Evolutionary conservation across 2,888 invertebrate genomes (phyloP).

Genomic region (Oscheius sp.): DNA sequence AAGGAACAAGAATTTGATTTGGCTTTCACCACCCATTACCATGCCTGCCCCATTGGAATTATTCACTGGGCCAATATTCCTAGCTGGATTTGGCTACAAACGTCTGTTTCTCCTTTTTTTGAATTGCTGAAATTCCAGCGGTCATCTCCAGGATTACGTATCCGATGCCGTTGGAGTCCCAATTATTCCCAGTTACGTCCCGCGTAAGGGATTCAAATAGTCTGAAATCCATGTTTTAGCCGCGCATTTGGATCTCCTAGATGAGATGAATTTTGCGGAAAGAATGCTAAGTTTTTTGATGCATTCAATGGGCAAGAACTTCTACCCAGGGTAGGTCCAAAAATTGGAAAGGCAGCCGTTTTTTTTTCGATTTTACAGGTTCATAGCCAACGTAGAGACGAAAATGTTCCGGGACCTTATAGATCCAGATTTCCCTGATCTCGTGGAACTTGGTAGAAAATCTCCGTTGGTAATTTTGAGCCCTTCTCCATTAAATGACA

Average conservation of each 20-base stretch:
- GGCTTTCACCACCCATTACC: constrained; percentile 55
- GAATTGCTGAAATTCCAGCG: constrained; percentile 35
- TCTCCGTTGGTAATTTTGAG: constrained; percentile 34
- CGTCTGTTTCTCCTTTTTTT: constrained; percentile 1
- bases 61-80: constrained; percentile 51
- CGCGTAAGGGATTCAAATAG: constrained; percentile 45
- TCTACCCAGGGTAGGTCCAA: constrained; percentile 11
- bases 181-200: constrained; percentile 59
- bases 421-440: constrained; percentile 55
- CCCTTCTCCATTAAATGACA: too few relatives aligned
- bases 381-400: constrained; percentile 41
- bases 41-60: constrained; percentile 47
- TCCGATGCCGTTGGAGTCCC: constrained; percentile 61
- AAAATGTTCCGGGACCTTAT: constrained; percentile 47
- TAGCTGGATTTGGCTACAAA: constrained; percentile 57
- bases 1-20: constrained; percentile 51
- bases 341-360: too few relatives aligned
- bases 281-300: constrained; percentile 55
- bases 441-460: constrained; percentile 39
- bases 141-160: constrained; percentile 61
- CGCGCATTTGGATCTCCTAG: constrained; percentile 27
- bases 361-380: constrained; percentile 19
- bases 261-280: constrained; percentile 58
- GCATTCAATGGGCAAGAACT: constrained; percentile 8
- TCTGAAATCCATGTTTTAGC: constrained; percentile 16